Evolutionary conservation across 1,140 invertebrate species (phyloP), one percentile per base, ranked within the genome.

Genomic region (Lordiphosa stackelbergi): DNA sequence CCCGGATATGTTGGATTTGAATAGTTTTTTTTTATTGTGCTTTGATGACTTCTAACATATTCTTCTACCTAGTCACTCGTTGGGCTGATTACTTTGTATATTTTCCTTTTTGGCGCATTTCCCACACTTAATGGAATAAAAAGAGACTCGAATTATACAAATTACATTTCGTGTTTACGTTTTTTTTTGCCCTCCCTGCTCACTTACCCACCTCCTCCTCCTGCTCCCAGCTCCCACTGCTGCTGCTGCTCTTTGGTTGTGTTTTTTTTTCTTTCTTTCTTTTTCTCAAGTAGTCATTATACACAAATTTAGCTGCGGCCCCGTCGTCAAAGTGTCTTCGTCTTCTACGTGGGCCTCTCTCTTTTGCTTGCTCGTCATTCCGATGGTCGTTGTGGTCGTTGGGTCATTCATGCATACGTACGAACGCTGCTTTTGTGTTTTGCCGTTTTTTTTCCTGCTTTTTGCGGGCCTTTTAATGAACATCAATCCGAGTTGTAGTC

Each of bases 261-360:
- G 22, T 42, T 48, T 24, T 43, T 31, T 49, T 37, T 56, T 68
- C 37, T 54, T 16, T 45, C 49, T 70, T 69, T 63, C 38, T 40
- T 61, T 78, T 81, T 81, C 75, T 72, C 75, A 81, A 81, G 75
- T 75, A 75, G 68, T 83, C 75, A 81, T 81, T 81, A 81, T 81
- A 81, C 77, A 83, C 63, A 75, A 79, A 81, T 81, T 70, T 70
- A 70, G 63, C 66, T 66, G 63, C 66, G 53, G 48, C 34, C 16
- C 9, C 49, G 35, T 56, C 66, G 61, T 69, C 66, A 79, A 75
- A 60, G 77, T 79, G 64, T 81, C 66, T 69, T 69, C n/a, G 51
- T 61, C 58, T 66, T 56, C 48, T 53, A 59, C 69, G 53, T 78
- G 68, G 64, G 48, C 65, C 28, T 34, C 8, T 11, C 31, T 36